Conservation (phyloP, 2,888 invertebrate genomes). For the Ochropleura plecta region DNA sequence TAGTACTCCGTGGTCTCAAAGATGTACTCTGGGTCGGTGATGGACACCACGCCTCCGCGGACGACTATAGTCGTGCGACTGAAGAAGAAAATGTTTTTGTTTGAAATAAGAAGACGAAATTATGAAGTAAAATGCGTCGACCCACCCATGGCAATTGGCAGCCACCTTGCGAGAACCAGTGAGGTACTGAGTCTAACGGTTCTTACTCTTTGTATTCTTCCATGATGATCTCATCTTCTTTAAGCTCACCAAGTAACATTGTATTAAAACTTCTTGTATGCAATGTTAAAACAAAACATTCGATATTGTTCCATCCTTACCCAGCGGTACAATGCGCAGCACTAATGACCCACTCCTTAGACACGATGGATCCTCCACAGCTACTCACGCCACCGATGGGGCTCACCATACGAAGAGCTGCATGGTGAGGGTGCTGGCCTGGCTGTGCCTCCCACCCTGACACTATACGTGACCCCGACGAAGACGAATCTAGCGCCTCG, state of each 20-base stretch:
- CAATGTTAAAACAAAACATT: neutral
- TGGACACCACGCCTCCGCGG: slow-evolving; percentile 78
- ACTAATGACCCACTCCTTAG: slow-evolving; percentile 79
- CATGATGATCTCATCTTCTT: neutral
- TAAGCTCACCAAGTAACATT: too few relatives aligned
- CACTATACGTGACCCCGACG: slow-evolving; percentile 74
- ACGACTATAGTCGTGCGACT: slow-evolving; percentile 78
- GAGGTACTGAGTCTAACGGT: too few relatives aligned
- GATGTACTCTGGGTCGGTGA: slow-evolving; percentile 75
- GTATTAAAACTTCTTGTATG: neutral
- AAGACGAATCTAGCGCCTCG: slow-evolving; percentile 15
- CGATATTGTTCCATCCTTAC: slow-evolving; percentile 66
- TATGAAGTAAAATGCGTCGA: neutral
- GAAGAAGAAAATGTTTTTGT: slow-evolving; percentile 11
- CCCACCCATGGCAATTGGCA: neutral
- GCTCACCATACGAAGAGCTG: slow-evolving; percentile 76
- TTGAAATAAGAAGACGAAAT: neutral
- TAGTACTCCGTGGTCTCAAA: slow-evolving; percentile 77
- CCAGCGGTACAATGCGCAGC: slow-evolving; percentile 85
- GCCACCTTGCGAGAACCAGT: neutral
- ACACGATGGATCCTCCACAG: slow-evolving; percentile 83
- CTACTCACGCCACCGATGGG: slow-evolving; percentile 71
- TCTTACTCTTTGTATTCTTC: neutral
- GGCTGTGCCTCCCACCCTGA: slow-evolving; percentile 83
- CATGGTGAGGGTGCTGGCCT: slow-evolving; percentile 83